Percentiles rank a stretch among this genome's conserved stretches.
phyloP scores from a whole-genome alignment of 2,888 invertebrate species.

The Ochlodes sylvanus region DNA sequence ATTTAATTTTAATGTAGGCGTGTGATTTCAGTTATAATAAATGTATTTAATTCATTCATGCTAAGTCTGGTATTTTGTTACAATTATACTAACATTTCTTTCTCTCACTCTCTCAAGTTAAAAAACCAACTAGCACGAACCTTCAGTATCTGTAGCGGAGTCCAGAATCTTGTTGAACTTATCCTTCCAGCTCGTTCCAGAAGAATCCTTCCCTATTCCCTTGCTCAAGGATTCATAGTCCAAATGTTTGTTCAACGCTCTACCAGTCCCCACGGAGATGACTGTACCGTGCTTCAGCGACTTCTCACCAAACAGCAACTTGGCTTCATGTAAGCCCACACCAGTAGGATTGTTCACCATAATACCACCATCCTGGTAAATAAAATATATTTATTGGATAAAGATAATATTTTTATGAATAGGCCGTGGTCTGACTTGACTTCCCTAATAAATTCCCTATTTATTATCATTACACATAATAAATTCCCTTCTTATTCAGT shows the following conservation, averaged over 20 bases:
- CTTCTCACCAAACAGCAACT: conserved; percentile 91
- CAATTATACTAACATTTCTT: too few species aligned
- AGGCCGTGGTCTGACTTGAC: too few species aligned
- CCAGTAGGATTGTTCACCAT: conserved; percentile 95
- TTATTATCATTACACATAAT: too few species aligned
- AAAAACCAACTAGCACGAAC: conserved; percentile 60
- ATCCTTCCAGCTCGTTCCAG: conserved; percentile 87
- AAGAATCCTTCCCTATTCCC: conserved; percentile 49
- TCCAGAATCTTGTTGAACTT: conserved; percentile 93
- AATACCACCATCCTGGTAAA: conserved; percentile 90
- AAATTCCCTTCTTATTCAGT: too few species aligned
- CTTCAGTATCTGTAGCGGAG: conserved; percentile 95
- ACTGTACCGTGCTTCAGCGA: conserved; percentile 88
- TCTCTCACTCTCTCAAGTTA: too few species aligned
- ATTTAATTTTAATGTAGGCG: too few species aligned
- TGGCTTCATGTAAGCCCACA: conserved; percentile 94
- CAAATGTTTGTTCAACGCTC: conserved; percentile 72
- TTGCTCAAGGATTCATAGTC: conserved; percentile 55
- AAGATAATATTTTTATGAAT: too few species aligned
- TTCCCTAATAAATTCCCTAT: too few species aligned
- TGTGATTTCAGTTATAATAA: too few species aligned
- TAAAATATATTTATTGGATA: background rate
- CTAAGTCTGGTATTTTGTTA: too few species aligned
- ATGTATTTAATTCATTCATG: too few species aligned
- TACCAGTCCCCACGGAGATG: conserved; percentile 93